These are phyloP conservation scores for Acleris laterana DNA, from an alignment of 2,888 invertebrate genomes.

Conservation along the genomic window DNA sequence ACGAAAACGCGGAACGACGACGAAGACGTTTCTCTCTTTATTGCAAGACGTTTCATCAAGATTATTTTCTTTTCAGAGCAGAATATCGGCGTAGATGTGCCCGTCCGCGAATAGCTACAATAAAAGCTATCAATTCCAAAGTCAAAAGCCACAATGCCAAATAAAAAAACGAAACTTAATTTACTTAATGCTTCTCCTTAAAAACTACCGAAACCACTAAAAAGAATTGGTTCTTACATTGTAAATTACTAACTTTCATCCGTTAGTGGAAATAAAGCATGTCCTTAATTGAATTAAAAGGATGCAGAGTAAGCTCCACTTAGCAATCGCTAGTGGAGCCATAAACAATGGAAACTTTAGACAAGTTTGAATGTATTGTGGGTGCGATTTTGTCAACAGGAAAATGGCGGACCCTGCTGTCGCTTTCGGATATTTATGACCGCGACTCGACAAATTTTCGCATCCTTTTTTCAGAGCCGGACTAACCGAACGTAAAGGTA, in stretches of 20 bases:
- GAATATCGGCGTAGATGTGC: slow-evolving; percentile 51
- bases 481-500: slow-evolving; percentile 69
- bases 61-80: slow-evolving; percentile 70
- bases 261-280: slow-evolving; percentile 26
- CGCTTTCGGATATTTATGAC: slow-evolving; percentile 76
- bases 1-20: slow-evolving; percentile 53
- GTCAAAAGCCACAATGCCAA: slow-evolving; percentile 17
- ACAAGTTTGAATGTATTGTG: slow-evolving; percentile 79
- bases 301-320: slow-evolving; percentile 54
- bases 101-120: slow-evolving; percentile 50
- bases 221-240: slow-evolving; percentile 8
- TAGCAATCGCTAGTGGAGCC: slow-evolving; percentile 59
- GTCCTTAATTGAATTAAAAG: slow-evolving; percentile 62
- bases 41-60: slow-evolving; percentile 74
- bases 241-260: slow-evolving; percentile 9
- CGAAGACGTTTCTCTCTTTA: slow-evolving; percentile 63
- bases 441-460: slow-evolving; percentile 73
- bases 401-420: slow-evolving; percentile 79
- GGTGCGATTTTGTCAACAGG: slow-evolving; percentile 81
- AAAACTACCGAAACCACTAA: slow-evolving; percentile 2
- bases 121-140: slow-evolving; percentile 61
- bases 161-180: slow-evolving; percentile 1
- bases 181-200: neutral
- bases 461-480: slow-evolving; percentile 70
- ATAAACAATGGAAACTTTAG: slow-evolving; percentile 79